Conservation (phyloP, 2,113 vertebrate genomes). For the Daubentonia madagascariensis region DNA sequence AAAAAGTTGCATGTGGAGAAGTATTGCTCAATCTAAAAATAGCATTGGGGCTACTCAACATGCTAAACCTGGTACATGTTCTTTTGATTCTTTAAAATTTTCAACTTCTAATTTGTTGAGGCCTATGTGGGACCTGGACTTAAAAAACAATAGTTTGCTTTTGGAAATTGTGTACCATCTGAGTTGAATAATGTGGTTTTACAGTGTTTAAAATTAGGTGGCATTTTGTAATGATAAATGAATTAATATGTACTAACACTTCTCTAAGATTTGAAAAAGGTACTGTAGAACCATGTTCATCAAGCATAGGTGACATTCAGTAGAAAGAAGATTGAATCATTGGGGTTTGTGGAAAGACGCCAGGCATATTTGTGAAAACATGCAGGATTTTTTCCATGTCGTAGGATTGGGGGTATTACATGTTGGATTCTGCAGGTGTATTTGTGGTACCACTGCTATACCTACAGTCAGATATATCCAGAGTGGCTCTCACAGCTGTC, state of each 20-base stretch:
- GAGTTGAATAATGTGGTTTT: neutral
- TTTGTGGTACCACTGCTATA: neutral
- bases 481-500: neutral
- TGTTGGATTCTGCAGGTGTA: neutral
- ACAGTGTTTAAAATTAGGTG: neutral
- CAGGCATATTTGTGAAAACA: neutral
- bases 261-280: neutral
- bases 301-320: neutral
- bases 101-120: conserved; percentile 28
- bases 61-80: neutral
- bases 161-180: neutral
- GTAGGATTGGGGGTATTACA: neutral
- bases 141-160: neutral
- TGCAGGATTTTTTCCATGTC: neutral
- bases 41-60: conserved; percentile 7
- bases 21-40: conserved; percentile 65
- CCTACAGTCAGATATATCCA: neutral
- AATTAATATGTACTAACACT: neutral
- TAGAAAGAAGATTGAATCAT: neutral
- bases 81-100: conserved; percentile 50
- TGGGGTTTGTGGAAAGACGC: neutral
- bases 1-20: conserved; percentile 24
- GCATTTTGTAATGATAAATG: neutral
- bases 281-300: neutral
- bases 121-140: neutral